Conservation (phyloP, 2,888 invertebrate species). For the Smittia aterrima region DNA sequence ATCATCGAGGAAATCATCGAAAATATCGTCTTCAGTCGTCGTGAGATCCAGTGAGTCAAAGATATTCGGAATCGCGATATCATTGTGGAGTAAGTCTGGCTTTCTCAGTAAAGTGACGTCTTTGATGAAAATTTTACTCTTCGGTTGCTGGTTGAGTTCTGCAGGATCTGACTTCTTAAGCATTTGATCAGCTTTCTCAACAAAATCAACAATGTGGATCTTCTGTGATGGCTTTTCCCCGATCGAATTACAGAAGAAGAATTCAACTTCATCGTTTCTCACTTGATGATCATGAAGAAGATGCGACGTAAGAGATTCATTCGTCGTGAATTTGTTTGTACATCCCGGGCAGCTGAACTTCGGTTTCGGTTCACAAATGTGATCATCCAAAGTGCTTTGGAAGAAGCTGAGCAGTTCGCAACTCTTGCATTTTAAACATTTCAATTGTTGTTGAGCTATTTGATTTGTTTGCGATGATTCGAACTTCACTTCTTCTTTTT, state of each 20-base stretch:
- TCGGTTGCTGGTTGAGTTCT: slow-evolving; percentile 42
- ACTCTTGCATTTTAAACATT: slow-evolving; percentile 10
- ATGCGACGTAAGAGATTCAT: slow-evolving; percentile 63
- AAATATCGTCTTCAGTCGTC: slow-evolving; percentile 29
- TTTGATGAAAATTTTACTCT: slow-evolving; percentile 51
- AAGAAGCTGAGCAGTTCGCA: slow-evolving; percentile 22
- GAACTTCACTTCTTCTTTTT: not conserved
- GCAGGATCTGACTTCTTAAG: slow-evolving; percentile 5
- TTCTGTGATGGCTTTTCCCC: slow-evolving; percentile 3
- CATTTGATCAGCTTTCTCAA: too few species aligned
- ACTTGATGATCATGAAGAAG: slow-evolving; percentile 68
- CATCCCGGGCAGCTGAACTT: slow-evolving; percentile 60
- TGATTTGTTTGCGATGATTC: not conserved
- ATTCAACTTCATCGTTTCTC: slow-evolving; percentile 60
- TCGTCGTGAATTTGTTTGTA: slow-evolving; percentile 62
- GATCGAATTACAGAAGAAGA: slow-evolving; percentile 57
- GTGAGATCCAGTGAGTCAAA: slow-evolving; percentile 35
- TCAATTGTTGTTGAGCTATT: not conserved
- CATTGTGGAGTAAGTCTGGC: slow-evolving; percentile 43
- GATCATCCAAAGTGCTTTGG: not conserved
- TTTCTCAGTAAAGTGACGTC: slow-evolving; percentile 50
- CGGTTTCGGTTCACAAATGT: not conserved
- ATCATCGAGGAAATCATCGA: slow-evolving; percentile 37
- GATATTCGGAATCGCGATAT: slow-evolving; percentile 30
- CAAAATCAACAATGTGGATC: slow-evolving; percentile 18